Conservation (phyloP, 1,140 invertebrate genomes). For the Papilio polyxenes region DNA sequence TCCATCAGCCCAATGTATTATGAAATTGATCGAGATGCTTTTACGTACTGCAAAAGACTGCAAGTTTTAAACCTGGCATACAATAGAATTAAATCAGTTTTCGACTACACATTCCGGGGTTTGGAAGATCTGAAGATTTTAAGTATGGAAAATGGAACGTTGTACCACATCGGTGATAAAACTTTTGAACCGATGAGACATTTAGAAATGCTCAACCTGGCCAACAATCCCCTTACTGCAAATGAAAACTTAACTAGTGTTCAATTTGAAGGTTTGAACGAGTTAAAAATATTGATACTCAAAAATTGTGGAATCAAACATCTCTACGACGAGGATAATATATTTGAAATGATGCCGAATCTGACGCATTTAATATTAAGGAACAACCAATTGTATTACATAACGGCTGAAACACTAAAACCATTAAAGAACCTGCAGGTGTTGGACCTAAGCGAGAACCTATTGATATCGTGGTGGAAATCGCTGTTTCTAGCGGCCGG, state of each 20-base stretch:
- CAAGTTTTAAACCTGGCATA: conserved; percentile 74
- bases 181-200: conserved; percentile 72
- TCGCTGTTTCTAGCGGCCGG: conserved; percentile 70
- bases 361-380: conserved; percentile 78
- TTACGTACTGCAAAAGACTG: conserved; percentile 59
- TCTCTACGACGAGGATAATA: conserved; percentile 74
- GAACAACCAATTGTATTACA: conserved; percentile 75
- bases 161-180: conserved; percentile 73
- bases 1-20: conserved; percentile 71
- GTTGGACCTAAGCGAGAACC: conserved; percentile 79
- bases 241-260: conserved; percentile 63
- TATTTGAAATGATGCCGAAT: conserved; percentile 78
- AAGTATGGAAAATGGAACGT: conserved; percentile 77
- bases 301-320: conserved; percentile 77
- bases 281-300: conserved; percentile 76
- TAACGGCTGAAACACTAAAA: conserved; percentile 71
- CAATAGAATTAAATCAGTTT: conserved; percentile 77
- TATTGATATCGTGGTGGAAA: conserved; percentile 77
- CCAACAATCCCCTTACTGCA: conserved; percentile 78
- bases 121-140: conserved; percentile 74
- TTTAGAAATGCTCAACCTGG: conserved; percentile 79
- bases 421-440: conserved; percentile 71
- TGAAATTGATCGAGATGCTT: conserved; percentile 69
- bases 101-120: conserved; percentile 75
- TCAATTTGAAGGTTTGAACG: conserved; percentile 77